Base-by-base conservation (phyloP, 2,113 vertebrate genomes). In the Ia io region DNA sequence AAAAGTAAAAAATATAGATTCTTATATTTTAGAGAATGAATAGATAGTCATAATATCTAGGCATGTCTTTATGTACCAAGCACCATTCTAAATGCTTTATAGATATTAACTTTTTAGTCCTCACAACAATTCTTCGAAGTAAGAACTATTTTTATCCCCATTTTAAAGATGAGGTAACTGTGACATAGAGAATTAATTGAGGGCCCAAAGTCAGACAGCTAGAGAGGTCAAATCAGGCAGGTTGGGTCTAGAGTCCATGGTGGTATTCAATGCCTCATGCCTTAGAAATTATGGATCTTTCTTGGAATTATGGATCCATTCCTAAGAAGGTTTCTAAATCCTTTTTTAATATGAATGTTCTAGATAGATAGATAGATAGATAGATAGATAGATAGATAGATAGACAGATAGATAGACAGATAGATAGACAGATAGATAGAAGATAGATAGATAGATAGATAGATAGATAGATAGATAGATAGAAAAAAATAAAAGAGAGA, bases 221-320 rank as follows among this genome's bases (percentile, higher is more conserved):
- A 44, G 67, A n/a, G 32, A 25, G 20, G 3, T 42, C 40, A 30
- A 35, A 9, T 23, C 7, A 3, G 32, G 40, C 59, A 42, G 56
- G 11, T 18, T 10, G 25, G n/a, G 25, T 53, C 13, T 35, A 3
- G 7, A 20, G 16, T 10, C n/a, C 30, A 4, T 0, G 7, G 11
- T 2, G 12, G 3, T 10, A 9, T 5, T n/a, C 4, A 6, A 4
- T 1, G 40, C 47, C 59, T 53, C 47, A 28, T 37, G 13, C 3
- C 32, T 32, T 3, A 35, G 44, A 47, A 59, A 65, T 28, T 3
- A 10, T 9, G 7, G 42, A 5, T 32, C 56, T 42, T 42, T 35
- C 44, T 8, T 37, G 25, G 37, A 77, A 44, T 61, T 76, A 4
- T 6, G 14, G n/a, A 13, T 71, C 7, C 14, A 51, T 65, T 44